Evolutionary conservation across 1,140 invertebrate genomes (phyloP).

Genomic region (Phymorhynchus buccinoides): DNA sequence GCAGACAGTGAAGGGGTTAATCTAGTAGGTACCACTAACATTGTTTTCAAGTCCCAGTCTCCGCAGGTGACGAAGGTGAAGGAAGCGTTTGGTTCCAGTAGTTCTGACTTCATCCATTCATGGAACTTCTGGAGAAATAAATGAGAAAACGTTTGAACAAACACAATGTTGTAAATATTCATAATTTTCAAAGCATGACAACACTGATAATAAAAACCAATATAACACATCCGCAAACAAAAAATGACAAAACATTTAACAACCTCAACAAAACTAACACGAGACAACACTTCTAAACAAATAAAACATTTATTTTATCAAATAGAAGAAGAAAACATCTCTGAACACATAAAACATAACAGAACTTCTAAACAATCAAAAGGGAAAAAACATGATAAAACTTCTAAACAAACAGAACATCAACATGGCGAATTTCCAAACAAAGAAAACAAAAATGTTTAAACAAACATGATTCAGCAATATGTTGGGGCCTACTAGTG

Average conservation of each 20-base stretch:
- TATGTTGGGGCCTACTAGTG: too few species aligned
- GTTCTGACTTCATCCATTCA: slow-evolving; percentile 73
- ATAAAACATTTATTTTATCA: neutral
- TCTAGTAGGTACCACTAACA: slow-evolving; percentile 74
- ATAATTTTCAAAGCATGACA: neutral
- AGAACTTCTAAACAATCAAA: too few species aligned
- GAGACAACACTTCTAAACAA: neutral
- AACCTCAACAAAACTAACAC: neutral
- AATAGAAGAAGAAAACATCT: neutral
- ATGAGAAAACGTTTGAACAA: too few species aligned
- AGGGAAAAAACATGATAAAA: too few species aligned
- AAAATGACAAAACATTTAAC: slow-evolving; percentile 1
- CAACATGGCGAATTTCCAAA: neutral
- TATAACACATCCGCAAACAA: too few species aligned
- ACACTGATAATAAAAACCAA: neutral
- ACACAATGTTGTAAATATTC: neutral
- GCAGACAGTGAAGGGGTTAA: too few species aligned
- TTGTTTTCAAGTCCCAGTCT: slow-evolving; percentile 79
- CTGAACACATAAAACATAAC: neutral
- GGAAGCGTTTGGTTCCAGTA: slow-evolving; percentile 65
- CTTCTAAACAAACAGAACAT: too few species aligned
- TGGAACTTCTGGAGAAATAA: slow-evolving; percentile 68
- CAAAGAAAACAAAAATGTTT: neutral
- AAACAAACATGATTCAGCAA: too few species aligned
- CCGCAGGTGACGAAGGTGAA: slow-evolving; percentile 79